Conservation (phyloP, 2,113 vertebrate genomes). For the Thryonomys swinderianus region DNA sequence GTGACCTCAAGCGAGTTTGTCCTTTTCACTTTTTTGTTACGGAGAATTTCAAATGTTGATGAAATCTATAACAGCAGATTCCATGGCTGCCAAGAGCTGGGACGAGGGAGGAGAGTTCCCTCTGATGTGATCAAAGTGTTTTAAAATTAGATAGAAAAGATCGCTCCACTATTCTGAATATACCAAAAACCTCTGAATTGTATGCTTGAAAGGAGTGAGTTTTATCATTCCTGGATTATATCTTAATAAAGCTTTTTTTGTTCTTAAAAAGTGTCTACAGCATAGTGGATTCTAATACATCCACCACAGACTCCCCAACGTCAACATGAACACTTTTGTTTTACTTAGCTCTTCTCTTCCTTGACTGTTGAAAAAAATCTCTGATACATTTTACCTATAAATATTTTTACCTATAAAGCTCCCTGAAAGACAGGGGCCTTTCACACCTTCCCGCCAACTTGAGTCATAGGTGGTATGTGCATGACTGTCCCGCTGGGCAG, state of each 20-base stretch:
- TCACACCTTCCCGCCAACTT: neutral
- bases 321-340: neutral
- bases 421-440: neutral
- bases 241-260: constrained; percentile 4
- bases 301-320: neutral
- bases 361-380: neutral
- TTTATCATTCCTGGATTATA: neutral
- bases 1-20: neutral
- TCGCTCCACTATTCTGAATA: neutral
- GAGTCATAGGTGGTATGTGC: too few relatives aligned
- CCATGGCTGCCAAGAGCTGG: neutral
- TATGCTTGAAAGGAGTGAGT: neutral
- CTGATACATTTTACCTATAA: neutral
- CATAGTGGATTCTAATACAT: neutral
- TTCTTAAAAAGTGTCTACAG: neutral
- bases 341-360: neutral
- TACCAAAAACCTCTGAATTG: neutral
- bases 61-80: neutral
- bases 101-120: neutral
- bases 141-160: neutral
- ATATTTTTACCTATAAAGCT: neutral
- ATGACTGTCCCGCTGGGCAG: too few relatives aligned
- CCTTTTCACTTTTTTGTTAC: neutral
- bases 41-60: neutral
- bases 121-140: neutral